Base-by-base conservation (phyloP, 2,888 invertebrate species). In the Caenorhabditis japonica region DNA sequence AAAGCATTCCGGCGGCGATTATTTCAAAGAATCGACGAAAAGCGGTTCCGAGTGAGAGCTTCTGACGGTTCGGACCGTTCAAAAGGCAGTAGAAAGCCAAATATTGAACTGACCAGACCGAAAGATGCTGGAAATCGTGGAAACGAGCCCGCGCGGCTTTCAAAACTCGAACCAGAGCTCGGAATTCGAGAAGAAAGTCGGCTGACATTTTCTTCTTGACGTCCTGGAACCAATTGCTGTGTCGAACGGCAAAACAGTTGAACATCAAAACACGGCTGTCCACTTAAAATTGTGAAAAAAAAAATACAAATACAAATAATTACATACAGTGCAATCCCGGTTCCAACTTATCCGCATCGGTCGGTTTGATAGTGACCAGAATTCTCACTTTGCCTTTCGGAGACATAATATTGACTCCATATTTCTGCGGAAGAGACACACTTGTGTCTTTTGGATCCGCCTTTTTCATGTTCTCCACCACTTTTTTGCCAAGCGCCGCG, bases 151-250 rank as follows among this genome's bases (percentile, higher is more conserved):
- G 92, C 85, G 97, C 91, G 90, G 97, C 97, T 75, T 95, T 92
- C n/a, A 99, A 90, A 23, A 99, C 91, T 1, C 97, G 92, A 81
- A 97, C 95, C 13, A 99, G 89, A 5, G 61, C 59, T 36, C 47
- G 49, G 19, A 60, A 68, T 17, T 59, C 56, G 21, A 41, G 17
- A 1, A 49, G 10, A 17, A 44, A 23, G 1, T 53, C 49, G n/a
- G 21, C n/a, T 5, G 41, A 23, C 33, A 46, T 17, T 1, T 3
- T 10, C 5, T 39, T 23, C 4, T 95, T 95, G 87, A 96, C 95
- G 88, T 97, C 97, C 88, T 97, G 97, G 88, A 97, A 97, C 97
- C 97, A 99, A 27, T 95, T 92, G 69, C 94, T 94, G 89, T 97
- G 97, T 25, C 96, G 91, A 75, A 97, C 95, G 0, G 96, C 94